Evolutionary conservation across 92 coral and sea anemone genomes (phyloP).

Genomic region (Zoanthus sociatus): DNA sequence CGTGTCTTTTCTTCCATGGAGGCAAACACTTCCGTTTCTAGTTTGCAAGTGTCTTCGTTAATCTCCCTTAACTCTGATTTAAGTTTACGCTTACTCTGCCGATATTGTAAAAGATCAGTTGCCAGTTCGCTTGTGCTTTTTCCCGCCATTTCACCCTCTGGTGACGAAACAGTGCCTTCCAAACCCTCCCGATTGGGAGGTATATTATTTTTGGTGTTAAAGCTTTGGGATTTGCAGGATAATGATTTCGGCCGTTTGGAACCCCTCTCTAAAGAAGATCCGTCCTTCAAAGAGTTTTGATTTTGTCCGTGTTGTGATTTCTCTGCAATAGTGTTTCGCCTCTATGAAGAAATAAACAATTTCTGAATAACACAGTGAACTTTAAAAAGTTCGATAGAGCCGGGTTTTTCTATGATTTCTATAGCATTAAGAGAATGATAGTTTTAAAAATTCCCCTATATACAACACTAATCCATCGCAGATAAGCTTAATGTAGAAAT

Average conservation of each 20-base stretch:
- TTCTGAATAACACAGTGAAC: background rate
- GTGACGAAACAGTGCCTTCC: constrained; percentile 37
- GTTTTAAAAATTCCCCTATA: too few relatives aligned
- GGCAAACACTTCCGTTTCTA: constrained; percentile 87
- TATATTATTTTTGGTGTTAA: background rate
- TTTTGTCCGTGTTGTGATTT: background rate
- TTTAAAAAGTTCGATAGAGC: too few relatives aligned
- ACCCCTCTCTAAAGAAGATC: background rate
- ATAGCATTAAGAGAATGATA: too few relatives aligned
- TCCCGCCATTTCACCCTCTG: constrained; percentile 48
- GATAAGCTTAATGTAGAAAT: too few relatives aligned
- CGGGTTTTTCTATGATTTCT: too few relatives aligned
- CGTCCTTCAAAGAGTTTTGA: constrained; percentile 7
- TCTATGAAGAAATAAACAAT: background rate
- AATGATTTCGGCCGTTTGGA: constrained; percentile 19
- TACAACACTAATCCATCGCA: too few relatives aligned
- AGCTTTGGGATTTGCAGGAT: constrained; percentile 25
- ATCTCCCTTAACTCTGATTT: constrained; percentile 76
- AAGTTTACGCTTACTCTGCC: constrained; percentile 49
- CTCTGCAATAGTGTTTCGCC: constrained; percentile 3
- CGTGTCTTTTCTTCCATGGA: constrained; percentile 89
- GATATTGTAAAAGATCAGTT: constrained; percentile 35
- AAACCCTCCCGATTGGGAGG: background rate
- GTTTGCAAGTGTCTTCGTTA: constrained; percentile 80
- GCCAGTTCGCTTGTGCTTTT: constrained; percentile 32